Evolutionary conservation across 92 coral and sea anemone species (phyloP), one percentile per base, ranked within the genome.

Genomic region (Paragorgia papillata): DNA sequence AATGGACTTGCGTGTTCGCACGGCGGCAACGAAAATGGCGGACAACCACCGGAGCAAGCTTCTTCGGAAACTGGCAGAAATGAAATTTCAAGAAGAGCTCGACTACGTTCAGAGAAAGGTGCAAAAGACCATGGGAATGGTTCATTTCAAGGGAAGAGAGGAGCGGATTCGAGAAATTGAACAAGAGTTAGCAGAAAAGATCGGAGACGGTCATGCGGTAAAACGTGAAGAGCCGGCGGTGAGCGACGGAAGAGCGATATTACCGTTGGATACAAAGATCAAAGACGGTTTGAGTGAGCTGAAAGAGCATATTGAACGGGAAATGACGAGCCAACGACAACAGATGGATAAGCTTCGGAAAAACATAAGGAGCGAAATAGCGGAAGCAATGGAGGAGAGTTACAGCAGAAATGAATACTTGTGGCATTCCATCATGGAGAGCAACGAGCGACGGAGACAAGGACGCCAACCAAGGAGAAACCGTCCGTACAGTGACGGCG

Each of bases 61-160:
- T 55, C 85, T 91, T 37, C 86, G 92, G 17, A 94, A 94, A 75
- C 65, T 94, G 43, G 98, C 98, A 0, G 98, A 94, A 60, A 87
- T 91, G 30, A 96, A 94, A 62, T 85, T 91, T 59, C 87, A 86
- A 37, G 97, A 91, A 67, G 90, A 91, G 67, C 85, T 91, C 73
- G 79, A 70, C 29, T 86, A 34, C 85, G 81, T 30, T 80, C 89
- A 26, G 90, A 94, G 40, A 88, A 89, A 55, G 89, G 86, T 19
- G 75, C 92, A 12, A 84, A 89, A 34, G 90, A 79, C 49, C 92
- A 92, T 7, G 82, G 89, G 60, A 86, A 91, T 55, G 83, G 95
- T 32, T 87, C 82, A 34, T 80, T 84, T 48, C 51, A 82, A 76
- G 87, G 89, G 34, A 89, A 88, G 75, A 87, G 88, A 48, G 75